A percentile compares a stretch with the other conserved stretches of the same genome.
phyloP scores from a whole-genome alignment of 2,888 invertebrate species.

The Psylliodes chrysocephalus region DNA sequence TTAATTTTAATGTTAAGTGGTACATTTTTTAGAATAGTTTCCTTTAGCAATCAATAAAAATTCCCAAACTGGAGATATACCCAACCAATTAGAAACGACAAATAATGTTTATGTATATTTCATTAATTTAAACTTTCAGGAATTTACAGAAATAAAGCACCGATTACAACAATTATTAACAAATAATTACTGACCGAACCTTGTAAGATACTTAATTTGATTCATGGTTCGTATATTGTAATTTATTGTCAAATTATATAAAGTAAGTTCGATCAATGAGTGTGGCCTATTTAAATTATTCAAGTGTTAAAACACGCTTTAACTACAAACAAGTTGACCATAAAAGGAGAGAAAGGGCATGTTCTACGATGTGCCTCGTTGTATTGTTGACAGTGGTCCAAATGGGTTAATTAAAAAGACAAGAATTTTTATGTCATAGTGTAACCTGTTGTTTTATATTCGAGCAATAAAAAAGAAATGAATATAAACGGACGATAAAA shows the following conservation, averaged over 20 bases:
- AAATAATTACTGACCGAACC: too few relatives aligned
- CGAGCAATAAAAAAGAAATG: neutral
- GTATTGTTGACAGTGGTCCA: conserved; percentile 22
- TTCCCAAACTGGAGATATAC: too few relatives aligned
- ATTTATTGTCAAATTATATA: neutral
- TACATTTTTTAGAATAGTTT: too few relatives aligned
- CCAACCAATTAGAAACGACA: too few relatives aligned
- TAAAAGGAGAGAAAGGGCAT: conserved; percentile 45
- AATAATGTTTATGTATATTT: too few relatives aligned
- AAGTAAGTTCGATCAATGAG: neutral
- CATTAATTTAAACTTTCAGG: too few relatives aligned
- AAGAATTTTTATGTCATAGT: conserved; percentile 7
- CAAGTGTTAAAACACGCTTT: conserved; percentile 8
- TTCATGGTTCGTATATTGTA: neutral
- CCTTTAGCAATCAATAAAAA: too few relatives aligned
- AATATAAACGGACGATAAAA: neutral
- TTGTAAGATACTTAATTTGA: too few relatives aligned
- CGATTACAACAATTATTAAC: too few relatives aligned
- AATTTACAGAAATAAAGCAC: too few relatives aligned
- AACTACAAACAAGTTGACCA: conserved; percentile 23
- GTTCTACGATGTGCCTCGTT: conserved; percentile 14
- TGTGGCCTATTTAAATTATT: conserved; percentile 16
- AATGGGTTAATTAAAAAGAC: conserved; percentile 12
- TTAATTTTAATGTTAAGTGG: too few relatives aligned
- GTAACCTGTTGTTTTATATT: neutral